Percentiles rank a stretch among this genome's conserved stretches.
These are phyloP conservation scores for Sweltsa coloradensis DNA, from an alignment of 1,140 invertebrate genomes.

Conservation along the genomic window DNA sequence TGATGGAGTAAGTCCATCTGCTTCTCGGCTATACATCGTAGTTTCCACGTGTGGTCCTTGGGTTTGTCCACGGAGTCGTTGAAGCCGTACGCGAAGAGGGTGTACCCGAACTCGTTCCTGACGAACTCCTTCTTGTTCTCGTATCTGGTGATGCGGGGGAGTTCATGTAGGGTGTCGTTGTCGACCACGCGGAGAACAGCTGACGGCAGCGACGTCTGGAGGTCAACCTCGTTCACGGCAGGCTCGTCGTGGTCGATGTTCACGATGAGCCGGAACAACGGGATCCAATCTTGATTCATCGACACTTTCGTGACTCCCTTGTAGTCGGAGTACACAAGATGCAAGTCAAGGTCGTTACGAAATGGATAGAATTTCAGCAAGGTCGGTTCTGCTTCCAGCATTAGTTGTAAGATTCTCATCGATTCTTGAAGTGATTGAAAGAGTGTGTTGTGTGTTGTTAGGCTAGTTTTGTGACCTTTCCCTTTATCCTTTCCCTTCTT, in stretches of 20 bases:
- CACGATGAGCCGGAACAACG: neutral
- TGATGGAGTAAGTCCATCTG: no score
- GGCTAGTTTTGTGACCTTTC: neutral
- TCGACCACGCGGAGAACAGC: neutral
- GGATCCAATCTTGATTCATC: neutral
- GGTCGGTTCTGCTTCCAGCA: neutral
- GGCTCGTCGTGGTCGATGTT: neutral
- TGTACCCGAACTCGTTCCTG: no score
- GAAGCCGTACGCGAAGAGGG: no score
- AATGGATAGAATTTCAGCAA: neutral
- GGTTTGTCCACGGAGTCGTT: no score
- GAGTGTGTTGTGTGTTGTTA: neutral
- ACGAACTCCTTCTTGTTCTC: no score
- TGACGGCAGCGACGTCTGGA: neutral
- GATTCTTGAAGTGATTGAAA: neutral
- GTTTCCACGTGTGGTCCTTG: no score
- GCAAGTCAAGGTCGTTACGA: neutral
- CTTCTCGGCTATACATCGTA: no score
- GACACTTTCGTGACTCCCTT: neutral
- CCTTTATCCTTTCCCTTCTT: constrained; percentile 1
- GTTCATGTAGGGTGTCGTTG: no score
- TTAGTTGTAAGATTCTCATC: neutral
- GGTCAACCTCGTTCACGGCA: neutral
- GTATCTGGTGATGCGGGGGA: no score
- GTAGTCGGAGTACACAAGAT: neutral